Percentiles rank a stretch among this genome's conserved stretches.
Evolutionary conservation across 1,140 invertebrate species (phyloP).

Genomic region (Diprion similis): DNA sequence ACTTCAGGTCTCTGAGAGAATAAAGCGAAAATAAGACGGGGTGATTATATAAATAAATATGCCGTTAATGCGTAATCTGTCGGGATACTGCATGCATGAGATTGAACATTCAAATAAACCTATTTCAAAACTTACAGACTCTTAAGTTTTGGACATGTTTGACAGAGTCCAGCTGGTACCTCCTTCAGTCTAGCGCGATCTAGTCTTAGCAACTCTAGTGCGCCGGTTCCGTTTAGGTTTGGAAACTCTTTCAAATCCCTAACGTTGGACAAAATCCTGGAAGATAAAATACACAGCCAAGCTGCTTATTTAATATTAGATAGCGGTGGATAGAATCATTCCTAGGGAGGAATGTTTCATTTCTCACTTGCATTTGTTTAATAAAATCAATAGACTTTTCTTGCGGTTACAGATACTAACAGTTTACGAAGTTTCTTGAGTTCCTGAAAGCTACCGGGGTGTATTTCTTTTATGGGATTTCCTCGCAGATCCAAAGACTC

Average conservation of each 20-base stretch:
- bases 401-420: conserved; percentile 63
- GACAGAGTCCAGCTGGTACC: conserved; percentile 80
- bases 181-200: conserved; percentile 79
- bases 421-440: conserved; percentile 73
- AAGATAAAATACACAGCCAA: conserved; percentile 26
- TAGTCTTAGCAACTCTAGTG: conserved; percentile 80
- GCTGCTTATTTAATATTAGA: background rate
- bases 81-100: background rate
- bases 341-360: background rate
- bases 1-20: conserved; percentile 80
- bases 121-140: conserved; percentile 77
- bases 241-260: conserved; percentile 81
- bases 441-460: conserved; percentile 70
- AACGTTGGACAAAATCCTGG: conserved; percentile 88
- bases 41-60: conserved; percentile 1
- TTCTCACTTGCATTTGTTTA: background rate
- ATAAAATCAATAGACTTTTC: conserved; percentile 17
- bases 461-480: conserved; percentile 73
- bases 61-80: background rate
- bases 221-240: conserved; percentile 76
- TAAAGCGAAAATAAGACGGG: background rate
- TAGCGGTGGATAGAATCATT: conserved; percentile 15
- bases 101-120: background rate
- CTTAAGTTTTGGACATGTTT: conserved; percentile 77
- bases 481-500: conserved; percentile 73